Evolutionary conservation across 2,113 vertebrate genomes (phyloP).

Genomic region (Varanus salvator): DNA sequence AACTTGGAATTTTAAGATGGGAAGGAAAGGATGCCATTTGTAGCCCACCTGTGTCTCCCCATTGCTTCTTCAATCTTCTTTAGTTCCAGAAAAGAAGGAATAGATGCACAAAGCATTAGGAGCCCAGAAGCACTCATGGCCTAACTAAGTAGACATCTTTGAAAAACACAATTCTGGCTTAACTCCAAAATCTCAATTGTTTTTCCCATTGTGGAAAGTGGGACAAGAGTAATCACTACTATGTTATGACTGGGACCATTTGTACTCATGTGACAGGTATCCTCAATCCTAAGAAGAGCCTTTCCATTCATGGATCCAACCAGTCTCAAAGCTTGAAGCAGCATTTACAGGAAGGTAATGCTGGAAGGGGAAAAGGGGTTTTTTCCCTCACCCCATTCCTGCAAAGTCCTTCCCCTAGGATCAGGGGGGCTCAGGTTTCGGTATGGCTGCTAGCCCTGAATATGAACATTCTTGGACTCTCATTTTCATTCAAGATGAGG

Average conservation of each 20-base stretch:
- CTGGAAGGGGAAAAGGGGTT: no score
- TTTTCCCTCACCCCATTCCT: no score
- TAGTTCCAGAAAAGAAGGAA: no score
- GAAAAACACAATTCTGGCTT: not conserved
- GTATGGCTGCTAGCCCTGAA: not conserved
- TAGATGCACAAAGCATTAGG: no score
- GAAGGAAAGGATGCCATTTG: no score
- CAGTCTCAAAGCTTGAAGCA: not conserved
- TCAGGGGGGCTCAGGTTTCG: no score
- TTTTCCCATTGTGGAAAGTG: not conserved
- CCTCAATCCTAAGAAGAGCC: not conserved
- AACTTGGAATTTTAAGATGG: no score
- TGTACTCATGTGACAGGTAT: not conserved
- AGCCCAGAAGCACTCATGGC: no score
- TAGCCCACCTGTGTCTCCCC: no score
- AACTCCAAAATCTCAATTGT: not conserved
- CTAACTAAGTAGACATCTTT: not conserved
- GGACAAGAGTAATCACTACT: not conserved
- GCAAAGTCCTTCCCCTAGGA: no score
- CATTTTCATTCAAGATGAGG: slow-evolving; percentile 6
- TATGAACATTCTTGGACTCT: not conserved
- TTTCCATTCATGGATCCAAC: not conserved
- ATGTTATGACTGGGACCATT: not conserved
- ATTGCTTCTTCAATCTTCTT: no score
- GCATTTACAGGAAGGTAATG: no score